These are phyloP conservation scores for Stegodyphus mimosarum DNA, from an alignment of 1,140 invertebrate genomes.

Conservation along the genomic window DNA sequence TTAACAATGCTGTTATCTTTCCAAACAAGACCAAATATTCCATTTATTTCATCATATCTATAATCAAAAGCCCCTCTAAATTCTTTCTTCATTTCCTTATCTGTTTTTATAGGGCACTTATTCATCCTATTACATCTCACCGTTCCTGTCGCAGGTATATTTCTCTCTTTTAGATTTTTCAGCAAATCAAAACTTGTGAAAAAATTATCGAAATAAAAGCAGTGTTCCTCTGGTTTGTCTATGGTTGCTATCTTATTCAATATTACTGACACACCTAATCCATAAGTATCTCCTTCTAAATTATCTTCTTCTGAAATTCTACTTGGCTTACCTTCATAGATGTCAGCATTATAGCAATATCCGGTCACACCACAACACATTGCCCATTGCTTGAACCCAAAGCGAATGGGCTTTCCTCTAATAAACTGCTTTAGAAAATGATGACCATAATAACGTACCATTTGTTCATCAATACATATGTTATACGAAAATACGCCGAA, in stretches of 20 bases:
- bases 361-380: constrained; percentile 36
- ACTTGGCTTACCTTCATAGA: constrained; percentile 37
- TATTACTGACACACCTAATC: constrained; percentile 14
- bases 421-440: constrained; percentile 40
- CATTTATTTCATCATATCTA: constrained; percentile 18
- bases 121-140: constrained; percentile 19
- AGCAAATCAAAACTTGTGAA: constrained; percentile 17
- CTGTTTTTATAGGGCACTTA: constrained; percentile 17
- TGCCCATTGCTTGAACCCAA: constrained; percentile 34
- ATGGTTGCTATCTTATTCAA: constrained; percentile 19
- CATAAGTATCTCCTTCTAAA: constrained; percentile 28
- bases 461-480: constrained; percentile 40
- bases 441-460: constrained; percentile 38
- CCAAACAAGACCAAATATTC: constrained; percentile 19
- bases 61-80: constrained; percentile 19
- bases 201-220: constrained; percentile 10
- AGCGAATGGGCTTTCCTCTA: constrained; percentile 38
- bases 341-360: constrained; percentile 40
- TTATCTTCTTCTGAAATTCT: constrained; percentile 38
- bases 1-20: constrained; percentile 20
- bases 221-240: constrained; percentile 11
- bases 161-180: constrained; percentile 17
- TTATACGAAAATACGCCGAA: constrained; percentile 39
- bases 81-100: too few species aligned
- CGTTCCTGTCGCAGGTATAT: constrained; percentile 9